These are phyloP conservation scores for Anser cygnoides DNA, from an alignment of 2,113 vertebrate species.

Conservation along the genomic window DNA sequence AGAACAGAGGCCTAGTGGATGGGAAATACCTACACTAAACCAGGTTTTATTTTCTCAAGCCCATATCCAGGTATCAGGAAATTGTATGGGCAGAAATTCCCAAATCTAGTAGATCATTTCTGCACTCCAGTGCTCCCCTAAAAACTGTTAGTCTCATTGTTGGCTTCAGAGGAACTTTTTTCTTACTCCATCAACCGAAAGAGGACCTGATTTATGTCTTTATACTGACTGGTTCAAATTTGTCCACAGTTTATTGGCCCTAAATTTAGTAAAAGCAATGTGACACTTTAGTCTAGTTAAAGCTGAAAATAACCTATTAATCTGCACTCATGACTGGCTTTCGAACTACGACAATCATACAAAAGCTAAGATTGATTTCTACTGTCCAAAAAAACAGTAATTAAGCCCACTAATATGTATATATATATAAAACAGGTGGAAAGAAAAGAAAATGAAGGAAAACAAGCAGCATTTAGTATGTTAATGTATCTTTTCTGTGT, in stretches of 20 bases:
- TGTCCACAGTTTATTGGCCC: not conserved
- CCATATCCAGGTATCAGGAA: not conserved
- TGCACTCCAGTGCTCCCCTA: not conserved
- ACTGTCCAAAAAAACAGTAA: not conserved
- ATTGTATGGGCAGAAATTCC: not conserved
- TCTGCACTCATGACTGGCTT: not conserved
- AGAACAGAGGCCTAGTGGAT: not conserved
- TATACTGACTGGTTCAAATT: slow-evolving; percentile 19
- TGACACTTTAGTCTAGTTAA: not conserved
- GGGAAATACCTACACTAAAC: not conserved
- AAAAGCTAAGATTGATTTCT: not conserved
- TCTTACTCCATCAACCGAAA: not conserved
- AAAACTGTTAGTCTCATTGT: not conserved
- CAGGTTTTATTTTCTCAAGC: not conserved
- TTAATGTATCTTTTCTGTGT: not conserved
- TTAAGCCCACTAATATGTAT: not conserved
- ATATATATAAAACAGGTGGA: not conserved
- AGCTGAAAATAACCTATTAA: not conserved
- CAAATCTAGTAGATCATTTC: not conserved
- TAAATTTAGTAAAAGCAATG: slow-evolving; percentile 32
- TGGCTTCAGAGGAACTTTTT: not conserved
- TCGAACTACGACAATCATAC: not conserved
- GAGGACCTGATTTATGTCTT: not conserved
- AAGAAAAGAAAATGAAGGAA: not conserved
- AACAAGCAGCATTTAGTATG: not conserved